A percentile compares a stretch with the other conserved stretches of the same genome.
These are phyloP conservation scores for Eremophila alpestris DNA, from an alignment of 2,797 vertebrate species.

Conservation along the genomic window DNA sequence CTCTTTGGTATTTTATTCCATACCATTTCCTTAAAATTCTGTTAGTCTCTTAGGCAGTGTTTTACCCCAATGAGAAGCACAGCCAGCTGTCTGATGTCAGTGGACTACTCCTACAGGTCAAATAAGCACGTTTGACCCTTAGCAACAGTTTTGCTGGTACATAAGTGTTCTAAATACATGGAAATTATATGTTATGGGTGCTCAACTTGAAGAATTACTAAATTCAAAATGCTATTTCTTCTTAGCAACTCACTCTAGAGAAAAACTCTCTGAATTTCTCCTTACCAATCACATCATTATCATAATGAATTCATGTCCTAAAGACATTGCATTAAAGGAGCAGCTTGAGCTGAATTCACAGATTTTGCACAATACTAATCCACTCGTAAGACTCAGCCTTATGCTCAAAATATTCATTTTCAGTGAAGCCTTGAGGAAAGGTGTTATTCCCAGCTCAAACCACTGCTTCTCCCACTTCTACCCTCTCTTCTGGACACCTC, in stretches of 20 bases:
- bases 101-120: not conserved
- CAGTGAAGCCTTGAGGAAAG: not conserved
- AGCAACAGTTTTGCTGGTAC: not conserved
- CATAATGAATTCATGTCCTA: constrained; percentile 61
- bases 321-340: constrained; percentile 45
- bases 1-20: not conserved
- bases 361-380: constrained; percentile 43
- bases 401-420: constrained; percentile 7
- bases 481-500: not conserved
- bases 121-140: not conserved
- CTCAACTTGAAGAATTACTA: not conserved
- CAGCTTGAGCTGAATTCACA: constrained; percentile 7
- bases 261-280: constrained; percentile 49
- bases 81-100: accelerated
- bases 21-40: not conserved
- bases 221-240: not conserved
- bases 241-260: not conserved
- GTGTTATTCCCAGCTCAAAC: not conserved
- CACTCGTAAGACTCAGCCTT: not conserved
- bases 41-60: not conserved
- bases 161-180: not conserved
- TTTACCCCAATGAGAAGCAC: not conserved
- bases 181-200: not conserved
- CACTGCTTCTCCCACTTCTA: not conserved
- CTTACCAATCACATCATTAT: constrained; percentile 50